Evolutionary conservation across 2,113 vertebrate genomes (phyloP).

Genomic region (Embiotoca jacksoni): DNA sequence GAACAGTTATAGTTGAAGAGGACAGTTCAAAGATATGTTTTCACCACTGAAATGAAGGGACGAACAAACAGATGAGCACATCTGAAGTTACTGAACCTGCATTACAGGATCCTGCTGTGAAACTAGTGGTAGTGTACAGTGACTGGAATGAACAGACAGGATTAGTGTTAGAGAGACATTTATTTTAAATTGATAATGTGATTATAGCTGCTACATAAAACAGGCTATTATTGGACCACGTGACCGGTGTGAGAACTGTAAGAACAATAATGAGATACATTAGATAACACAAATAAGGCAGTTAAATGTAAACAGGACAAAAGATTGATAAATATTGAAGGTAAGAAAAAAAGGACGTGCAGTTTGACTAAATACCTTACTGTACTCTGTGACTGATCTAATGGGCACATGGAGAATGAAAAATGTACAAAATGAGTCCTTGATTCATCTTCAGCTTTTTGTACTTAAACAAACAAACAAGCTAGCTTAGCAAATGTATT

Average conservation of each 20-base stretch:
- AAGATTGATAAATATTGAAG: no score
- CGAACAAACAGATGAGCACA: slow-evolving; percentile 40
- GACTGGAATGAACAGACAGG: slow-evolving; percentile 16
- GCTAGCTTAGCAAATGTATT: no score
- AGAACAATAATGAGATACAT: neutral
- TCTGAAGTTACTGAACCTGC: slow-evolving; percentile 13
- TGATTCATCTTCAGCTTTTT: no score
- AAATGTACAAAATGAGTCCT: no score
- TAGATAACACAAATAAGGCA: no score
- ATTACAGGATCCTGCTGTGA: slow-evolving; percentile 34
- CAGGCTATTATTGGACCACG: neutral
- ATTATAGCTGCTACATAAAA: neutral
- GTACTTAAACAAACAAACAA: no score
- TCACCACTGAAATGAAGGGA: slow-evolving; percentile 21
- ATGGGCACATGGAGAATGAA: no score
- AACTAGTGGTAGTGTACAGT: slow-evolving; percentile 29
- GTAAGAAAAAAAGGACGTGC: no score
- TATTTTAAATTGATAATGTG: slow-evolving; percentile 1
- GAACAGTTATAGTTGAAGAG: slow-evolving; percentile 41
- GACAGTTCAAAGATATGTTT: slow-evolving; percentile 59
- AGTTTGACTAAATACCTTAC: no score
- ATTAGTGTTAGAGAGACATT: slow-evolving; percentile 31
- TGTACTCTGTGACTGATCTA: no score
- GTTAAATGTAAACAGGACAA: no score
- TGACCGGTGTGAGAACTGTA: neutral